Evolutionary conservation across 1,140 invertebrate genomes (phyloP).

Genomic region (Drosophila mayri): DNA sequence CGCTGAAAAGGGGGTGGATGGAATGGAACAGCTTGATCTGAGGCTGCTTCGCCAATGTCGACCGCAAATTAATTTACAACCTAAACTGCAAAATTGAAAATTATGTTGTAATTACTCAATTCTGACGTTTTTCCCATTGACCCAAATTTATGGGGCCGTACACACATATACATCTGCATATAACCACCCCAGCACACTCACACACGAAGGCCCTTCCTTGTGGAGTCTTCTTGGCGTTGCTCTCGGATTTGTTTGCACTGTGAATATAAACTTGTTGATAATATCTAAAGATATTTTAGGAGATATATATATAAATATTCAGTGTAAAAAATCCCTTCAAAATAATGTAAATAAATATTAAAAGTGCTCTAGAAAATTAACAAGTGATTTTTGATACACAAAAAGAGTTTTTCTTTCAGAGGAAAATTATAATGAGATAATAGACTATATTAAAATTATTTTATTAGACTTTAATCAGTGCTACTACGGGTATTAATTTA

Average conservation of each 20-base stretch:
- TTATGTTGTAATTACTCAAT: constrained; percentile 84
- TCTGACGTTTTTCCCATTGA: constrained; percentile 83
- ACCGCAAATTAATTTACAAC: constrained; percentile 84
- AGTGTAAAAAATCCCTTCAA: no score
- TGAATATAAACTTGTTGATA: neutral
- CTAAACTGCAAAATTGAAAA: constrained; percentile 84
- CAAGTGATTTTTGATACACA: no score
- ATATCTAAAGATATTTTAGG: neutral
- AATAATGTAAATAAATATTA: no score
- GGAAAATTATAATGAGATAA: neutral
- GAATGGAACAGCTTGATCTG: constrained; percentile 23
- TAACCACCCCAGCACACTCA: constrained; percentile 14
- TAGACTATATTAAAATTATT: no score
- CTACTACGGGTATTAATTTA: no score
- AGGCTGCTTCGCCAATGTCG: constrained; percentile 67
- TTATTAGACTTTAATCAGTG: no score
- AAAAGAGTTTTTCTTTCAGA: neutral
- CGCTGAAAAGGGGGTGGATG: constrained; percentile 15
- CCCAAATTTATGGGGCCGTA: constrained; percentile 78
- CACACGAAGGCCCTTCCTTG: constrained; percentile 23
- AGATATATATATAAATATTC: neutral
- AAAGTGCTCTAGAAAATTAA: neutral
- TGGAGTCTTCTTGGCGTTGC: constrained; percentile 20
- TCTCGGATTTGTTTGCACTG: constrained; percentile 24
- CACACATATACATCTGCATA: constrained; percentile 14